These are phyloP conservation scores for Blennius ocellaris DNA, from an alignment of 2,113 vertebrate species.

Conservation along the genomic window DNA sequence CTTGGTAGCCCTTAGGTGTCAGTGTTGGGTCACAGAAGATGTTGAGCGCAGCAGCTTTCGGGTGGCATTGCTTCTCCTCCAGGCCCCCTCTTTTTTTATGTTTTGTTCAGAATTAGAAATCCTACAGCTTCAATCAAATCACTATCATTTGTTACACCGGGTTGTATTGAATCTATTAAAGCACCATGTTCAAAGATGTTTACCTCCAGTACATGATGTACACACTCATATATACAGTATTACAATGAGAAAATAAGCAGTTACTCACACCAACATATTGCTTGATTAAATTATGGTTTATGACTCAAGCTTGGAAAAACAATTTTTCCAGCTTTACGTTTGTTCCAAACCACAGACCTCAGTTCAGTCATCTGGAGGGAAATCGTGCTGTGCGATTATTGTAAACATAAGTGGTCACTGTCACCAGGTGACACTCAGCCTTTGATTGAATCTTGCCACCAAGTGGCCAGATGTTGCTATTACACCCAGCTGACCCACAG, in stretches of 20 bases:
- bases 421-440: not conserved
- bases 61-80: slow-evolving; percentile 8
- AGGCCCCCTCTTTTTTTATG: not conserved
- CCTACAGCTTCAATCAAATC: slow-evolving; percentile 29
- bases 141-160: slow-evolving; percentile 28
- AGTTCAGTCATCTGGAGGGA: not conserved
- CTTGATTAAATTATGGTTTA: no score
- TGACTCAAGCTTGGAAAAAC: no score
- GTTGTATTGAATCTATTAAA: no score
- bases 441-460: slow-evolving; percentile 57
- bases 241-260: no score
- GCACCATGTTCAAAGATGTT: no score
- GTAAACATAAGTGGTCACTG: not conserved
- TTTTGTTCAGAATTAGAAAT: slow-evolving; percentile 26
- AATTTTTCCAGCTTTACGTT: not conserved
- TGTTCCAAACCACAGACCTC: not conserved
- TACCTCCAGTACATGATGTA: no score
- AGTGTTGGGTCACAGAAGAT: slow-evolving; percentile 62
- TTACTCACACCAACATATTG: no score
- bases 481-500: slow-evolving; percentile 38
- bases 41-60: not conserved
- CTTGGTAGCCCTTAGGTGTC: slow-evolving; percentile 71
- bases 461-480: slow-evolving; percentile 48
- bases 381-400: not conserved
- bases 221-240: no score